Evolutionary conservation across 2,888 invertebrate genomes (phyloP), one percentile per base, ranked within the genome.

Genomic region (Ectemnius continuus): DNA sequence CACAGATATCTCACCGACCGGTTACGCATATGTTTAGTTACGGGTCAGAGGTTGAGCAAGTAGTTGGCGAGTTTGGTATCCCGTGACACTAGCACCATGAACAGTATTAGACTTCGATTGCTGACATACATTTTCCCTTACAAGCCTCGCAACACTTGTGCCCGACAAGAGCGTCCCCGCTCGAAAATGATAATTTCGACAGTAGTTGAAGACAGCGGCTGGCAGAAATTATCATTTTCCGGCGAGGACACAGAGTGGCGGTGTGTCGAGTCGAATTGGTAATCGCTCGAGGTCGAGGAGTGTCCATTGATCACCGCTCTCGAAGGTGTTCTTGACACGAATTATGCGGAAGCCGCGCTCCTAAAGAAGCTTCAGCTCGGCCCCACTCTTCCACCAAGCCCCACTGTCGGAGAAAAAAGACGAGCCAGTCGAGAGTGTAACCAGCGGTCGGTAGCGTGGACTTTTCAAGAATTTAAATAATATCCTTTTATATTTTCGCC

Each of bases 311-410:
- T 88, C 88, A 87, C 82, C 73, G 79, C 77, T 14, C 16, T 86
- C 70, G 81, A 87, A 88, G 86, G 83, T 89, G 89, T 84, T 85
- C 83, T 79, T 87, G 89, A 89, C 90, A 86, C 79, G 81, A 75
- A 80, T 80, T 84, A 84, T 83, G 84, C 82, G 74, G 61, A 66
- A 56, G 72, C 61, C 20, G 70, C 66, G 61, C 36, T 36, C 36
- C 36, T 36, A 67, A 61, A 66, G 71, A 78, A 78, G 58, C 45
- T 66, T 61, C 23, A 20, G 6, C 1, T 14, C 18, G 23, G 5
- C 58, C 56, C 16, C 14, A 52, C 13, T 14, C 46, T 13, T 4
- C 3, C 4, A 6, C 23, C 13, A 5, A 14, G 26, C 36, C 26
- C n/a, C 46, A 46, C 11, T 11, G 48, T 20, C 4, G 2, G 26